These are phyloP conservation scores for Hippoglossus hippoglossus DNA, from an alignment of 2,797 vertebrate species.

Conservation along the genomic window DNA sequence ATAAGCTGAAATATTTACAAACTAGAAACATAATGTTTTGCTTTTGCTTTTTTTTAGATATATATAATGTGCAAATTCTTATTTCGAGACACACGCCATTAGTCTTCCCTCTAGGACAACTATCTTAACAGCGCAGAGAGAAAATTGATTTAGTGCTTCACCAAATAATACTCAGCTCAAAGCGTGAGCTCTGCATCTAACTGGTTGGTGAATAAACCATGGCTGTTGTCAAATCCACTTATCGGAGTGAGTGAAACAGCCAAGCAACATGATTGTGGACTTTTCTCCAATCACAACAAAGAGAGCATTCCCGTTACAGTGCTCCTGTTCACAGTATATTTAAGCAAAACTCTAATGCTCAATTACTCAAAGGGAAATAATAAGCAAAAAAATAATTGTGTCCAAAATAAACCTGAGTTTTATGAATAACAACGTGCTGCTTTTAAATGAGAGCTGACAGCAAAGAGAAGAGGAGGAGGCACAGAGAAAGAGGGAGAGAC, in stretches of 20 bases:
- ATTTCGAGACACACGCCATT: constrained; percentile 1
- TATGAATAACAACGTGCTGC: constrained; percentile 60
- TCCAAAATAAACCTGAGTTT: constrained; percentile 51
- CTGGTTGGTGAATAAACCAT: constrained; percentile 44
- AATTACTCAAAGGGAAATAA: constrained; percentile 17
- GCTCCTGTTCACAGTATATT: neutral
- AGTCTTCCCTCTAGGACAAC: neutral
- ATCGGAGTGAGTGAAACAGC: constrained; percentile 25
- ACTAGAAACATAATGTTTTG: neutral
- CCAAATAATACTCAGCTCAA: constrained; percentile 27
- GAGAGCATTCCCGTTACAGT: neutral
- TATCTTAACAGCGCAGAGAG: neutral
- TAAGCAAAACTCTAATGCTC: constrained; percentile 14
- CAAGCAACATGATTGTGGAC: constrained; percentile 28
- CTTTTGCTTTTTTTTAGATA: neutral
- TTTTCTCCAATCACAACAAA: constrained; percentile 33
- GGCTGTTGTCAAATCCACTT: constrained; percentile 33
- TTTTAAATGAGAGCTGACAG: constrained; percentile 67
- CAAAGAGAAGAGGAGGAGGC: constrained; percentile 41
- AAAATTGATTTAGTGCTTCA: constrained; percentile 42
- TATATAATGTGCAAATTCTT: neutral
- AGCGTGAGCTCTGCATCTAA: constrained; percentile 21
- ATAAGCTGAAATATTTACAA: neutral
- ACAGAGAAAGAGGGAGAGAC: constrained; percentile 51
- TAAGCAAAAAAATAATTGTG: constrained; percentile 32